Percentiles rank a stretch among this genome's conserved stretches.
These are phyloP conservation scores for Nannobrachium achirus DNA, from an alignment of 2,113 vertebrate species.

Conservation along the genomic window DNA sequence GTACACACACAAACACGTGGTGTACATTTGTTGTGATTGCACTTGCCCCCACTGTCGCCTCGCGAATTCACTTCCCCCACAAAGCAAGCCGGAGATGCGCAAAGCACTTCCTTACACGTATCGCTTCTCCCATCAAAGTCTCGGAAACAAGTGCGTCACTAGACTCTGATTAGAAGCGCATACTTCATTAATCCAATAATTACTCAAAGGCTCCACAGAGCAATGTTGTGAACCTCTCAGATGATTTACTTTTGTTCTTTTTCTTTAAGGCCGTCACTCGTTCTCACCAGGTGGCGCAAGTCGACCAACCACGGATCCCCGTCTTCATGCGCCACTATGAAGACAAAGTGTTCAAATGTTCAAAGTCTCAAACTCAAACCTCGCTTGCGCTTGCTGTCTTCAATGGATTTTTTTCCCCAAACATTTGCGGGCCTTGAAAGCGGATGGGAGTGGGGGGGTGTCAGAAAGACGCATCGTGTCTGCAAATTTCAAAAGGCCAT, in stretches of 20 bases:
- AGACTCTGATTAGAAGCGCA: constrained; percentile 80
- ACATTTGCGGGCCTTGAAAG: constrained; percentile 58
- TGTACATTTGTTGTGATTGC: constrained; percentile 55
- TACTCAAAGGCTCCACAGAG: constrained; percentile 68
- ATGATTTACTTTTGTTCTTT: no score
- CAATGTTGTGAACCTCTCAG: constrained; percentile 53
- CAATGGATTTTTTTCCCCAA: constrained; percentile 34
- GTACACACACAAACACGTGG: no score
- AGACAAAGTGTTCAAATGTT: no score
- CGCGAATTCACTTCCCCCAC: constrained; percentile 70
- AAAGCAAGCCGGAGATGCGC: constrained; percentile 40
- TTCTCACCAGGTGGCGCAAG: constrained; percentile 50
- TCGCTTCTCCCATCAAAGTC: constrained; percentile 65
- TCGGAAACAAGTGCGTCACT: constrained; percentile 79
- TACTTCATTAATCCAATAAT: constrained; percentile 87
- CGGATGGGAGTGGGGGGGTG: constrained; percentile 27
- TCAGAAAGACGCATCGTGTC: constrained; percentile 65
- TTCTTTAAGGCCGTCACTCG: constrained; percentile 49
- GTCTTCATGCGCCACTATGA: constrained; percentile 56
- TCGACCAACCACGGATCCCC: constrained; percentile 31
- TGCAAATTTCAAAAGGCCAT: constrained; percentile 73
- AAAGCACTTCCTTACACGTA: constrained; percentile 71
- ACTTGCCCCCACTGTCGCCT: constrained; percentile 61
- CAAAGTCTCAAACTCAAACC: constrained; percentile 39
- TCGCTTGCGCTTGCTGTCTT: constrained; percentile 47